Evolutionary conservation across 2,888 invertebrate species (phyloP).

Genomic region (Amphipoea lucens): DNA sequence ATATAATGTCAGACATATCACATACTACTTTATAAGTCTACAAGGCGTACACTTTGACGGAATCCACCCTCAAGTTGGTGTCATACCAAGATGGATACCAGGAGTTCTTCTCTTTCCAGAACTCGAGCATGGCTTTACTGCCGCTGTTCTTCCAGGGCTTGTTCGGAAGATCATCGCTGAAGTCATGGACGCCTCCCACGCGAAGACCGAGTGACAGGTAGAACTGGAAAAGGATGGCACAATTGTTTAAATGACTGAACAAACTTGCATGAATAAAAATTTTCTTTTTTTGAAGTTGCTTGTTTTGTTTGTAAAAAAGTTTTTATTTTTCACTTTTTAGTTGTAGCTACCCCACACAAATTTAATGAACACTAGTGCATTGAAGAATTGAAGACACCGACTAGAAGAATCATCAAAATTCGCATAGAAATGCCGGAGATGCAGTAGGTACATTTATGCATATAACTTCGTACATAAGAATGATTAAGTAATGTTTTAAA

Average conservation of each 20-base stretch:
- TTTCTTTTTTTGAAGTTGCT: too few species aligned
- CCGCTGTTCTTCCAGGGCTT: slow-evolving; percentile 95
- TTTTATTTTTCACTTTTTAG: too few species aligned
- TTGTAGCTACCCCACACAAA: too few species aligned
- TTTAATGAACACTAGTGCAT: too few species aligned
- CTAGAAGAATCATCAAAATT: too few species aligned
- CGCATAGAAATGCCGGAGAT: too few species aligned
- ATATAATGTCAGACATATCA: slow-evolving; percentile 55
- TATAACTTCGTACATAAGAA: too few species aligned
- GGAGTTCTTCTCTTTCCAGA: slow-evolving; percentile 91
- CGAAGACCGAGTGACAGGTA: slow-evolving; percentile 94
- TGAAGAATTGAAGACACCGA: too few species aligned
- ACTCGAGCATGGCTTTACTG: slow-evolving; percentile 91
- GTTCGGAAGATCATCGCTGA: slow-evolving; percentile 89
- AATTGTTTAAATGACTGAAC: background rate
- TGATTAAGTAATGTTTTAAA: too few species aligned
- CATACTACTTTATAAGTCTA: slow-evolving; percentile 32
- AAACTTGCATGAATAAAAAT: background rate
- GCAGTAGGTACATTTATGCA: too few species aligned
- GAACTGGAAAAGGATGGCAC: slow-evolving; percentile 88
- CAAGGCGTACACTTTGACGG: slow-evolving; percentile 90
- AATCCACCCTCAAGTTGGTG: slow-evolving; percentile 90
- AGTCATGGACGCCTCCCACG: slow-evolving; percentile 94
- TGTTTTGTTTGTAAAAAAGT: too few species aligned
- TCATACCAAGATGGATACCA: slow-evolving; percentile 92